Evolutionary conservation across 2,888 invertebrate genomes (phyloP), one percentile per base, ranked within the genome.

Genomic region (Brenthis ino): DNA sequence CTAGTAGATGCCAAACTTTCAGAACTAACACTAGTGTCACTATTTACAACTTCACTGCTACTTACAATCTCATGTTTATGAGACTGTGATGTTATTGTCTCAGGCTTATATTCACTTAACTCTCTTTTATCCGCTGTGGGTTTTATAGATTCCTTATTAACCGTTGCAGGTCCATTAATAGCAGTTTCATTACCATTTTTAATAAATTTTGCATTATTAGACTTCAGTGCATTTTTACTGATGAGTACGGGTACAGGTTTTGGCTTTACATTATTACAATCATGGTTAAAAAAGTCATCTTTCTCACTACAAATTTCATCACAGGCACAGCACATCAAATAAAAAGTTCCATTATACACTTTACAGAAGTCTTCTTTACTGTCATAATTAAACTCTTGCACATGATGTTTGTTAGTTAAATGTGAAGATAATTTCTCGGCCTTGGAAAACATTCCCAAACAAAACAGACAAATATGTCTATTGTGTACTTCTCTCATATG

Each of bases 401-500:
- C 94, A 87, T 95, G 95, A 82, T 98, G 97, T 85, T 96, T 96
- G 73, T 95, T 95, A 72, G 94, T 94, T 74, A 97, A 91, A 89
- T 98, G 97, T 77, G 95, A 92, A 56, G 96, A 95, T 54, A 98
- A 88, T 80, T 96, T 96, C 78, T 97, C 96, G 11, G 96, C 95
- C 78, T 95, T 95, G 48, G 96, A 95, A 89, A 97, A 97, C 94
- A 97, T 95, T 63, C 96, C 96, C 73, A 97, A 93, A 83, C 97
- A 97, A 87, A 96, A 96, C 64, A 97, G 89, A 83, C 97, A 98
- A 77, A 97, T 96, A 81, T 96, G 96, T 65, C 96, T 94, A 77
- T 95, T 95, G 84, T 98, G 97, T 69, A 95, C 95, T 80, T 97
- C 96, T 65, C 96, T 94, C 95, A 97, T 97, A 79, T 97, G 97